Percentiles rank a stretch among this genome's conserved stretches.
phyloP scores from a whole-genome alignment of 2,888 invertebrate genomes.

The Agrotis puta region DNA sequence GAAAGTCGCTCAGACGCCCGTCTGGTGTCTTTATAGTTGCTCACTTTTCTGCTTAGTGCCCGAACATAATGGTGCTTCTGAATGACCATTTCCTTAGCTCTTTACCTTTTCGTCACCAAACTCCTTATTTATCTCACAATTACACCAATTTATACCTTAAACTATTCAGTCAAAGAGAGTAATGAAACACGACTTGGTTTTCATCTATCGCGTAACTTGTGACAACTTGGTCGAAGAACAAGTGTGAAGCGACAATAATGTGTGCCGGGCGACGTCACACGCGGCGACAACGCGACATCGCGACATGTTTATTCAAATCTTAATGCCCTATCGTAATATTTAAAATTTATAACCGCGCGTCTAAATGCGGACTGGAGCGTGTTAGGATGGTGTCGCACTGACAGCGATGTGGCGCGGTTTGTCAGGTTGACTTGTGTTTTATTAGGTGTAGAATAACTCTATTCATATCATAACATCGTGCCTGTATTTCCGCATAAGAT shows the following conservation, averaged over 20 bases:
- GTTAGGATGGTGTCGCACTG: slow-evolving; percentile 50
- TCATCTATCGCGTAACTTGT: slow-evolving; percentile 44
- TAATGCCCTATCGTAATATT: slow-evolving; percentile 84
- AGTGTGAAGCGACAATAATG: slow-evolving; percentile 69
- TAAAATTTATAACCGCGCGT: slow-evolving; percentile 79
- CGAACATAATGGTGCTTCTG: background rate
- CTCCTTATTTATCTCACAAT: slow-evolving; percentile 11
- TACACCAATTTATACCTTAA: slow-evolving; percentile 26
- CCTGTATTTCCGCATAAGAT: background rate
- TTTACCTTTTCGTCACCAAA: slow-evolving; percentile 15
- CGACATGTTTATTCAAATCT: slow-evolving; percentile 89
- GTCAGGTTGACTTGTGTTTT: slow-evolving; percentile 1
- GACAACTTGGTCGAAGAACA: slow-evolving; percentile 38
- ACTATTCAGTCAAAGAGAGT: slow-evolving; percentile 5
- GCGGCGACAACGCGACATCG: slow-evolving; percentile 76
- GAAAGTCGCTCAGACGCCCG: no score
- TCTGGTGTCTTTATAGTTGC: no score
- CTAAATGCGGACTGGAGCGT: slow-evolving; percentile 70
- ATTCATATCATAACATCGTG: background rate
- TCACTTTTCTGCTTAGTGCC: no score
- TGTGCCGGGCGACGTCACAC: slow-evolving; percentile 75
- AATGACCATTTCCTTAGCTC: slow-evolving; percentile 14
- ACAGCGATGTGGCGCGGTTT: slow-evolving; percentile 16
- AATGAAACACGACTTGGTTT: slow-evolving; percentile 36
- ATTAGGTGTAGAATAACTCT: background rate